Evolutionary conservation across 92 coral and sea anemone genomes (phyloP).

Genomic region (Siderastrea siderea): DNA sequence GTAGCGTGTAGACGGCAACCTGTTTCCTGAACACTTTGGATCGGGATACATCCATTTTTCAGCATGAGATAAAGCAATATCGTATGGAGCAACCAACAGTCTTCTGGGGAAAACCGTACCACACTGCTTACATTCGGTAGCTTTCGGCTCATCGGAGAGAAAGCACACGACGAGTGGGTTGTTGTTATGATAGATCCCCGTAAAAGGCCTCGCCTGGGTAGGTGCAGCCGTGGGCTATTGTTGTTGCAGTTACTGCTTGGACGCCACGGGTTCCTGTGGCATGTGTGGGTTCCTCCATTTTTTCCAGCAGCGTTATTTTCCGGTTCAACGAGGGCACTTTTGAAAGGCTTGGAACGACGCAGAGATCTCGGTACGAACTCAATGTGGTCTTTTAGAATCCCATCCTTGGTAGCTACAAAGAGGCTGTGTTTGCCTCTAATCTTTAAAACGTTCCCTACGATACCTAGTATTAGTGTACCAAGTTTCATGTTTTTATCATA

Average conservation of each 20-base stretch:
- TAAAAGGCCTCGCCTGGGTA: slow-evolving; percentile 36
- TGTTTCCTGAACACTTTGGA: slow-evolving; percentile 29
- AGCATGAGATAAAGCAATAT: slow-evolving; percentile 37
- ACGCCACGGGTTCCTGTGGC: slow-evolving; percentile 44
- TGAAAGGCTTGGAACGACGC: slow-evolving; percentile 24
- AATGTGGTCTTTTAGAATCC: slow-evolving; percentile 50
- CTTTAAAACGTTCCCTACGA: no score
- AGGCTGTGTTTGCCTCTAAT: no score
- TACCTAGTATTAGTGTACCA: no score
- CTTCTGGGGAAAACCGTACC: slow-evolving; percentile 44
- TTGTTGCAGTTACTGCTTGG: no score
- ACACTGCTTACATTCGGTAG: slow-evolving; percentile 60
- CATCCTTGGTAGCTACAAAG: no score
- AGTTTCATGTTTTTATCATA: no score
- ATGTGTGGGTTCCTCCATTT: slow-evolving; percentile 53
- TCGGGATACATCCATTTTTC: slow-evolving; percentile 64
- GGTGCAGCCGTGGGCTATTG: slow-evolving; percentile 20
- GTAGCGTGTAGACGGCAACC: slow-evolving; percentile 41
- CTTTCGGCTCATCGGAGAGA: slow-evolving; percentile 45
- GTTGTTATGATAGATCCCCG: slow-evolving; percentile 59
- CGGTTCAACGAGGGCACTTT: slow-evolving; percentile 55
- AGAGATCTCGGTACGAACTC: slow-evolving; percentile 31
- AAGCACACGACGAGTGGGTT: slow-evolving; percentile 51
- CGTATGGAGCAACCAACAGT: slow-evolving; percentile 15
- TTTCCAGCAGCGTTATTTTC: slow-evolving; percentile 37